Base-by-base conservation (phyloP, 2,888 invertebrate genomes). In the Drosophila niveifrons region DNA sequence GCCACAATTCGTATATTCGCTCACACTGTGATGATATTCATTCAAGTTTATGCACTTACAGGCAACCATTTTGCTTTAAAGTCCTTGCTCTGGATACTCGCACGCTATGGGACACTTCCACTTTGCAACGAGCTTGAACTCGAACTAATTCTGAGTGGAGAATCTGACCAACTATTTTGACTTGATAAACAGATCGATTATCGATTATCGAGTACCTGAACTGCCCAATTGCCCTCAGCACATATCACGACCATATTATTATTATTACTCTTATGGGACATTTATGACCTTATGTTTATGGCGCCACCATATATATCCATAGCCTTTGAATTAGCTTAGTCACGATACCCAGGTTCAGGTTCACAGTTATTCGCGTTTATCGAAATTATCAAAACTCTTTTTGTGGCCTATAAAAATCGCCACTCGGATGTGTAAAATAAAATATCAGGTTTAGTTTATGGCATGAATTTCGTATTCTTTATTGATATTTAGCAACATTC, bases 101-200 rank as follows among this genome's bases (percentile, higher is more conserved):
- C 31, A 36, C 18, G 39, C 47, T 23, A 9, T 17, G n/a, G n/a
- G 56, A 11, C 66, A 74, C 89, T 57, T 83, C 86, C 70, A 67
- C 47, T 65, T 43, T 51, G 53, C 58, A 72, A 34, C 28, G 71
- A 57, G 70, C 61, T 58, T 61, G 28, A 56, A 72, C 28, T 51
- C 36, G 23, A 66, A 86, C 86, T 86, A 57, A 89, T 9, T 44
- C 6, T 44, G 53, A 68, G 48, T 46, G 15, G 23, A 23, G 56
- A 63, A 73, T 82, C 65, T 72, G 69, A 75, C 66, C 48, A 48
- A 70, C 55, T 53, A 82, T 80, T 84, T 89, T 55, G 63, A 75
- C 82, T 79, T 72, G 47, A 72, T 72, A 66, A 55, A 52, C 53
- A 66, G 71, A 79, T 48, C 48, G 18, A 43, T 81, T 78, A 53